Evolutionary conservation across 2,797 vertebrate species (phyloP).

Genomic region (Clarias pachynema): DNA sequence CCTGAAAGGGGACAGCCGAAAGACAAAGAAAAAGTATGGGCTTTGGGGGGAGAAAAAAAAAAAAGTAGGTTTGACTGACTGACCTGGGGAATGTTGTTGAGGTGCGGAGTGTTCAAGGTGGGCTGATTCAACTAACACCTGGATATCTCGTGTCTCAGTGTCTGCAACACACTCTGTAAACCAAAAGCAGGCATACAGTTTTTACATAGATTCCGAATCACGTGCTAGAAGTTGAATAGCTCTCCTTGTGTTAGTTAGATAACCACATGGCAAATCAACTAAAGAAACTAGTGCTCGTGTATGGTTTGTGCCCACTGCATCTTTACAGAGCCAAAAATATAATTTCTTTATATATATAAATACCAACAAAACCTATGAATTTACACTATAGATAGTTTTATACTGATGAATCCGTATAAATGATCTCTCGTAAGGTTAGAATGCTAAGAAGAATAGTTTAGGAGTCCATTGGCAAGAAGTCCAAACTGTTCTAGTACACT

Average conservation of each 20-base stretch:
- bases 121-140: constrained; percentile 5
- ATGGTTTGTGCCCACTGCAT: not conserved
- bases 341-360: not conserved
- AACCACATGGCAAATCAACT: not conserved
- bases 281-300: not conserved
- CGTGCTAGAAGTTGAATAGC: not conserved
- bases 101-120: not conserved
- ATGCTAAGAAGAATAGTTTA: not conserved
- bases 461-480: not conserved
- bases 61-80: not conserved
- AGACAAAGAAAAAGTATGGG: too few species aligned
- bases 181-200: not conserved
- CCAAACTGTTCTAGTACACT: not conserved
- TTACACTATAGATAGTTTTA: not conserved
- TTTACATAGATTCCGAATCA: not conserved
- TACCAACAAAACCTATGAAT: not conserved
- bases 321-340: not conserved
- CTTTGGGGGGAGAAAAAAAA: too few species aligned
- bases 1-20: too few species aligned
- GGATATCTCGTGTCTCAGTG: not conserved
- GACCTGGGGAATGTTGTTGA: not conserved
- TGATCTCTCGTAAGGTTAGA: not conserved
- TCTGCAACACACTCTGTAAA: not conserved
- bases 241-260: not conserved
- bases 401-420: not conserved